Evolutionary conservation across 2,113 vertebrate species (phyloP).

Genomic region (Todiramphus chloris): DNA sequence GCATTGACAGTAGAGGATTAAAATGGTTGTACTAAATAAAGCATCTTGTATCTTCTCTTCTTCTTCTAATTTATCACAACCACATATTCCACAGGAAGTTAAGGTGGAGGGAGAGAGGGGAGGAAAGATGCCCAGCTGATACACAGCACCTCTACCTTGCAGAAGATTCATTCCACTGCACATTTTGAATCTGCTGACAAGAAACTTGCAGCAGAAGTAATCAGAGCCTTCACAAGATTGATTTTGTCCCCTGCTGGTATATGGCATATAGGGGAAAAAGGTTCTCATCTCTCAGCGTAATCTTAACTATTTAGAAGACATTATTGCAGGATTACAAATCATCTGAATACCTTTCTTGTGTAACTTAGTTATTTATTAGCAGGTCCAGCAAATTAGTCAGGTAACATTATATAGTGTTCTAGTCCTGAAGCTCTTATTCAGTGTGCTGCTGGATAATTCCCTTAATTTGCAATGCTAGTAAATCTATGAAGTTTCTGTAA

Average conservation of each 20-base stretch:
- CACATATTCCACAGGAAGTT: constrained; percentile 73
- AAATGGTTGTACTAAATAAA: constrained; percentile 73
- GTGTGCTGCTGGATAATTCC: background rate
- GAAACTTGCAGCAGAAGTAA: constrained; percentile 80
- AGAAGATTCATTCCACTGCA: constrained; percentile 78
- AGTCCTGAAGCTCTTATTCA: background rate
- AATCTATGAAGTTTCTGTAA: background rate
- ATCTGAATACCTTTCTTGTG: constrained; percentile 66
- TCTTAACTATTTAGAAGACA: constrained; percentile 81
- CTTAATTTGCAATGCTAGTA: background rate
- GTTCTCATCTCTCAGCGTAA: constrained; percentile 77
- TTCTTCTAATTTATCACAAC: constrained; percentile 75
- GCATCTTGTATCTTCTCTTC: constrained; percentile 58
- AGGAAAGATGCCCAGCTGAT: constrained; percentile 71
- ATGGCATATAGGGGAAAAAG: constrained; percentile 71
- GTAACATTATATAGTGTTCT: background rate
- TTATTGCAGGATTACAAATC: constrained; percentile 76
- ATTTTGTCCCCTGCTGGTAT: constrained; percentile 78
- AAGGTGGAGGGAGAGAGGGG: constrained; percentile 31
- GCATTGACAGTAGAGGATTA: constrained; percentile 69
- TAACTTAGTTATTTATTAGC: constrained; percentile 62
- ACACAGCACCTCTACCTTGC: constrained; percentile 74
- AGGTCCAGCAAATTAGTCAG: constrained; percentile 52
- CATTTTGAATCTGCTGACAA: constrained; percentile 84
- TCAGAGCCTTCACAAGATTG: constrained; percentile 78